Base-by-base conservation (phyloP, 2,113 vertebrate genomes). In the Acrocephalus arundinaceus region DNA sequence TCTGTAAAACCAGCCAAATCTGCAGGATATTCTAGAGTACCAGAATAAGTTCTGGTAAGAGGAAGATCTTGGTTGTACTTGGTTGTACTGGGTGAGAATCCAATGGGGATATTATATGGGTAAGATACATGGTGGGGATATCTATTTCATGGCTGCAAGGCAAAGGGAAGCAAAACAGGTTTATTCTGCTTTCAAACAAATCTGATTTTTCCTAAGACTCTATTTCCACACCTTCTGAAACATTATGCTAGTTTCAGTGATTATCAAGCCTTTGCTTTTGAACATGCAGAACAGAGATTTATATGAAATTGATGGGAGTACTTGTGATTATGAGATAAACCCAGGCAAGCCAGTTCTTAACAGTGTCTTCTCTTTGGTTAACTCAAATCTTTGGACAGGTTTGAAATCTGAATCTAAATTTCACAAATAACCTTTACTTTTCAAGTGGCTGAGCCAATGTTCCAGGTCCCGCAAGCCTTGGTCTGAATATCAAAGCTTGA, bases 381-480 rank as follows among this genome's bases (percentile, higher is more conserved):
- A 87, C 35, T 39, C 39, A 51, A 77, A 66, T 43, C n/a, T 93
- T 95, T 71, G 49, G 61, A 52, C 12, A 72, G 31, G 33, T 92
- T 80, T 80, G 58, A 95, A 89, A 77, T 70, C 61, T 71, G 30
- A 90, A 73, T 77, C 54, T 66, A 39, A 83, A 77, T 93, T 90
- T 91, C 74, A 94, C 25, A 52, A 93, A 90, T 83, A 89, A 70
- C 63, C 59, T 87, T 79, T 83, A 37, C 27, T 49, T 90, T 91
- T 87, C 71, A 86, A 91, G 43, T 76, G 51, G 14, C 82, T 71
- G 75, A 85, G 89, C 28, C 14, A 45, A 13, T 59, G 35, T 76
- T 89, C 21, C 51, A 73, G 66, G 46, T 85, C 31, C 62, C 85
- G 77, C 35, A 43, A 92, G 46, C 18, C 19, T 43, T 63, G 33